Evolutionary conservation across 2,888 invertebrate genomes (phyloP), one percentile per base, ranked within the genome.

Genomic region (Microchrysa polita): DNA sequence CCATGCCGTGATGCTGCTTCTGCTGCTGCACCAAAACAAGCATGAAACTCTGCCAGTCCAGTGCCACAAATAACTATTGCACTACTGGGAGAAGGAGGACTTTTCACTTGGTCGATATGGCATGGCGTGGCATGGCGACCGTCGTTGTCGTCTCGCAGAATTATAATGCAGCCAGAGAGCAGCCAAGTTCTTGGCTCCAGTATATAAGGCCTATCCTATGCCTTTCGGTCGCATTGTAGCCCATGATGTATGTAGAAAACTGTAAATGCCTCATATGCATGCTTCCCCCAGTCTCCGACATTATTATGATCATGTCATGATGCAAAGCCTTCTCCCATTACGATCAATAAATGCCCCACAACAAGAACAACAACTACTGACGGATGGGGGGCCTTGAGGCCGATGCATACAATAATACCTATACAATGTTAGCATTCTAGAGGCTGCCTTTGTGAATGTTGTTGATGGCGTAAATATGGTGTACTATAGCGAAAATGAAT

Each of bases 21-120:
- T n/a, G 16, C 23, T 23, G 34, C 27, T 23, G 40, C 69, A 69
- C 69, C 69, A 69, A 69, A 69, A 69, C 55, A 55, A 69, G 18
- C 57, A 57, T 55, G 10, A 69, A 67, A 40, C 69, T 23, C n/a
- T n/a, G n/a, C n/a, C 20, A 69, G 57, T 55, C 69, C 69, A 69
- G 69, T 69, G 69, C 69, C 69, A 69, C 69, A 69, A 69, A 69
- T 69, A 69, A 69, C 69, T 55, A 69, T 69, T 69, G 55, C 69
- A 69, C 55, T 55, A 67, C 65, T 65, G 42, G 20, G n/a, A 34
- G 2, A 34, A 34, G 27, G 48, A 44, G 44, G 48, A 48, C n/a
- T n/a, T 23, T 65, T 65, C 65, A 65, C 65, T 65, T 65, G n/a
- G 65, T 65, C 65, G 65, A 22, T n/a, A n/a, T n/a, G 1, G 65